phyloP scores from a whole-genome alignment of 2,888 invertebrate species.

The Tipula confusa region DNA sequence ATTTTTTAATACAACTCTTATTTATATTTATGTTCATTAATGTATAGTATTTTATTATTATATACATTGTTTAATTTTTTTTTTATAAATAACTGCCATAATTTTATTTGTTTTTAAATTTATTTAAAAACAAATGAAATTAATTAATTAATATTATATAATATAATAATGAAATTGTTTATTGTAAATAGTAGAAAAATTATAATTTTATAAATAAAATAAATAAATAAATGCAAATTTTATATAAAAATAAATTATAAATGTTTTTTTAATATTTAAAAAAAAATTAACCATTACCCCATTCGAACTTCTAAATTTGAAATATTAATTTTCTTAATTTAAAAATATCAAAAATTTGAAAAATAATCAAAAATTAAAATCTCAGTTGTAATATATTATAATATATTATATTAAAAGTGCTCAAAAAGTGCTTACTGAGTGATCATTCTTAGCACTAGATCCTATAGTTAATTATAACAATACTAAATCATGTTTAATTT shows the following conservation, averaged over 20 bases:
- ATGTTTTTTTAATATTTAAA: neutral
- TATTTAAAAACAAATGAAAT: neutral
- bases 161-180: neutral
- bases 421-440: too few species aligned
- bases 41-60: neutral
- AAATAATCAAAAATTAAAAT: too few species aligned
- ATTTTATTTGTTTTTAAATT: neutral
- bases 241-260: neutral
- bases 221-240: conserved; percentile 13
- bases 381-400: too few species aligned
- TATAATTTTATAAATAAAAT: neutral
- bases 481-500: too few species aligned
- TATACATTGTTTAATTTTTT: neutral
- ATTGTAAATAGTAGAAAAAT: conserved; percentile 25
- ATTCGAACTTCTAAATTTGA: too few species aligned
- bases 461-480: too few species aligned
- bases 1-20: neutral
- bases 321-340: too few species aligned
- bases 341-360: too few species aligned
- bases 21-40: too few species aligned
- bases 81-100: conserved; percentile 4
- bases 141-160: neutral
- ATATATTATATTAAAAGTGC: too few species aligned
- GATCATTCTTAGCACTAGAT: too few species aligned
- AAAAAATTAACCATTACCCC: too few species aligned